Evolutionary conservation across 2,113 vertebrate species (phyloP).

Genomic region (Dipodomys ordii): DNA sequence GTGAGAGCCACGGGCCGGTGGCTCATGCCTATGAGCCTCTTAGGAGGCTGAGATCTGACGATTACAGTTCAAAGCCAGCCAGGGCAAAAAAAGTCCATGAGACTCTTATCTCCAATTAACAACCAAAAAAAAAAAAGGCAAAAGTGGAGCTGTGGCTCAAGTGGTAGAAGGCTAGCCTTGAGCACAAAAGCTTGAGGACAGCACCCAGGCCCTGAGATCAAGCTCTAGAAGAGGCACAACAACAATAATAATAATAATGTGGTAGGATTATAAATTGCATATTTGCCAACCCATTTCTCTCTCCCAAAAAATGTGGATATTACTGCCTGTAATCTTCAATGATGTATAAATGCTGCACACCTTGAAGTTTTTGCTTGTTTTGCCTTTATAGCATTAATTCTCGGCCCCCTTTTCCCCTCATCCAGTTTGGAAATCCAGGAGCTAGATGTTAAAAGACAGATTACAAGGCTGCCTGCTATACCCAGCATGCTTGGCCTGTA

Average conservation of each 20-base stretch:
- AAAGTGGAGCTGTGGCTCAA: too few species aligned
- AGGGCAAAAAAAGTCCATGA: too few species aligned
- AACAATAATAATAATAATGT: not conserved
- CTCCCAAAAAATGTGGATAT: not conserved
- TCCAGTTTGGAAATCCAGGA: constrained; percentile 36
- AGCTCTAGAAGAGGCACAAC: too few species aligned
- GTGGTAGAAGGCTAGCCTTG: too few species aligned
- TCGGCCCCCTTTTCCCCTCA: not conserved
- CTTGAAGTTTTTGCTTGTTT: not conserved
- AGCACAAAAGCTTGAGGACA: too few species aligned
- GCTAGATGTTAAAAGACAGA: not conserved
- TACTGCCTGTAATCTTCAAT: not conserved
- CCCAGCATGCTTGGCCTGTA: not conserved
- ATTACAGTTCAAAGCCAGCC: too few species aligned
- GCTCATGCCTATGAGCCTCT: too few species aligned
- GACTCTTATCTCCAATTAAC: too few species aligned
- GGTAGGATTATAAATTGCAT: constrained; percentile 7
- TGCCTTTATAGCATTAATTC: not conserved
- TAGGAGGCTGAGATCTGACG: too few species aligned
- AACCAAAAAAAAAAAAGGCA: too few species aligned
- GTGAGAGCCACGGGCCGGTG: too few species aligned
- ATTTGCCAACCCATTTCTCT: constrained; percentile 26
- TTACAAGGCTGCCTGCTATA: not conserved
- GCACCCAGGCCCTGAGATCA: too few species aligned
- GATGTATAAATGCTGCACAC: not conserved